A percentile compares a stretch with the other conserved stretches of the same genome.
These are phyloP conservation scores for Olivierus martensii DNA, from an alignment of 1,140 invertebrate species.

Conservation along the genomic window DNA sequence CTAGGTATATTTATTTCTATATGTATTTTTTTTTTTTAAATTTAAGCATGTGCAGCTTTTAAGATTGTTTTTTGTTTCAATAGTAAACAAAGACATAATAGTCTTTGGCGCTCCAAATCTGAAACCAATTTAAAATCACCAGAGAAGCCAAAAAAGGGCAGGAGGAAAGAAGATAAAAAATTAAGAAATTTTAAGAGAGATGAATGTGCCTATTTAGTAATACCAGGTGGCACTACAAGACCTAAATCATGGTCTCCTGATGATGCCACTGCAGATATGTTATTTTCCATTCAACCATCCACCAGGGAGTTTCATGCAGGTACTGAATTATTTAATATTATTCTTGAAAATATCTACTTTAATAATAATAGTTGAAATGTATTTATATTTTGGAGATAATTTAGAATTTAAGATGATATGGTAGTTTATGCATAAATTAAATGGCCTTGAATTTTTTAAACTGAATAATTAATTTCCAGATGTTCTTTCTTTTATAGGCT, in stretches of 20 bases:
- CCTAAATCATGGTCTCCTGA: conserved; percentile 67
- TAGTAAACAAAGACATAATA: conserved; percentile 64
- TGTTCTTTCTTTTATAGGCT: too few species aligned
- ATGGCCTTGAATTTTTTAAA: too few species aligned
- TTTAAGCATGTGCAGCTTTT: background rate
- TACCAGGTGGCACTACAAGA: conserved; percentile 27
- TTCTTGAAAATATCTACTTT: too few species aligned
- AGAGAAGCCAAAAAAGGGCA: conserved; percentile 6
- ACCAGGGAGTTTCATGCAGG: background rate
- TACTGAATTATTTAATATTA: too few species aligned
- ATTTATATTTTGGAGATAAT: too few species aligned
- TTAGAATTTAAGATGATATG: too few species aligned
- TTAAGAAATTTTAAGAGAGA: conserved; percentile 11
- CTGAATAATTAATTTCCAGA: too few species aligned
- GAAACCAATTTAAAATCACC: conserved; percentile 65
- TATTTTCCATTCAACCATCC: conserved; percentile 5
- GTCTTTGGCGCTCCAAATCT: conserved; percentile 74
- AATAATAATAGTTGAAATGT: too few species aligned
- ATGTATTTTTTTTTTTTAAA: background rate
- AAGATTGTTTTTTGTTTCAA: conserved; percentile 6
- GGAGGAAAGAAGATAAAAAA: conserved; percentile 6
- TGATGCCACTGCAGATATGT: conserved; percentile 29
- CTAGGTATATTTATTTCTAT: conserved; percentile 48
- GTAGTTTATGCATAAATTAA: too few species aligned
- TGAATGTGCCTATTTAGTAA: conserved; percentile 11